Conservation (phyloP, 1,140 invertebrate genomes). For the Diachasmimorpha longicaudata region DNA sequence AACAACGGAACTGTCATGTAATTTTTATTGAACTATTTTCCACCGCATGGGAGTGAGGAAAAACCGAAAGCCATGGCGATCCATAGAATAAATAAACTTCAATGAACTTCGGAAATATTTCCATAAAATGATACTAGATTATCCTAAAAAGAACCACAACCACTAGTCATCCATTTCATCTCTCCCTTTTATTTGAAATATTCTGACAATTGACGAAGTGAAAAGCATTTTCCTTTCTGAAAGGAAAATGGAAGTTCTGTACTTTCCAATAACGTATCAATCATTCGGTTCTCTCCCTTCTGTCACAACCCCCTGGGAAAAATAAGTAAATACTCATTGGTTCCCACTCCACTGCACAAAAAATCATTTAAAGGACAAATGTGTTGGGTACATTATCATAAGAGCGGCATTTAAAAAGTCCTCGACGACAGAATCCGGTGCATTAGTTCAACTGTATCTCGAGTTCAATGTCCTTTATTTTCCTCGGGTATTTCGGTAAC, state of each 20-base stretch:
- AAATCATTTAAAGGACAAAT: background rate
- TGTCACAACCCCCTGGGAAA: background rate
- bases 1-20: too few relatives aligned
- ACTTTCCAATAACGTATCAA: background rate
- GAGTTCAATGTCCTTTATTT: slow-evolving; percentile 20
- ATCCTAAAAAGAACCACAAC: too few relatives aligned
- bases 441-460: background rate
- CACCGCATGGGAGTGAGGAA: too few relatives aligned
- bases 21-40: too few relatives aligned
- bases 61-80: too few relatives aligned
- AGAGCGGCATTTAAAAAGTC: background rate
- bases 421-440: background rate
- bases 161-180: too few relatives aligned
- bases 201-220: background rate
- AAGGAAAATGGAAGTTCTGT: background rate
- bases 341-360: background rate
- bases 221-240: background rate
- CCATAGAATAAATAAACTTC: too few relatives aligned
- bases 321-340: background rate
- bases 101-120: too few relatives aligned
- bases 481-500: slow-evolving; percentile 27
- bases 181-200: too few relatives aligned
- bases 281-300: background rate
- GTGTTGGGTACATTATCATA: background rate
- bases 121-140: too few relatives aligned